Conservation (phyloP, 2,888 invertebrate genomes). For the Belgica antarctica region DNA sequence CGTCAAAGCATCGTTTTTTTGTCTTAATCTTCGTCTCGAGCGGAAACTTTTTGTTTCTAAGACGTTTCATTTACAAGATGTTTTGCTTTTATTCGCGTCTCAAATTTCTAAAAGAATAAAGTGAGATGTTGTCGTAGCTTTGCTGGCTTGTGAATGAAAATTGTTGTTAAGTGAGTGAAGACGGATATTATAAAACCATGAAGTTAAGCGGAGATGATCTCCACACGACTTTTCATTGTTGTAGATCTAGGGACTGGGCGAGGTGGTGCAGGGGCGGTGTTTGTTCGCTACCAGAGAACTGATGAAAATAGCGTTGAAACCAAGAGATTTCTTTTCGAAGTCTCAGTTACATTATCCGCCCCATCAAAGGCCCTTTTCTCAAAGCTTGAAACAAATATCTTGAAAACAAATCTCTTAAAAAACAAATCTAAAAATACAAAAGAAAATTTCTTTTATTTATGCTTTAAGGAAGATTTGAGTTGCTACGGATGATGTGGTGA, state of each 20-base stretch:
- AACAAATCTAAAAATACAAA: not conserved
- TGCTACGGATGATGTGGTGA: not conserved
- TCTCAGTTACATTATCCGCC: too few species aligned
- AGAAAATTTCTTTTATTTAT: constrained; percentile 3
- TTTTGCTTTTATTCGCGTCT: not conserved
- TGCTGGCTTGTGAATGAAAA: constrained; percentile 30
- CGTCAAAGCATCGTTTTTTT: not conserved
- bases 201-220: not conserved
- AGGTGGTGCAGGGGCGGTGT: too few species aligned
- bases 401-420: too few species aligned
- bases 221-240: not conserved
- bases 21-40: not conserved
- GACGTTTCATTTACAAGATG: too few species aligned
- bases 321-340: too few species aligned
- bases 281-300: too few species aligned
- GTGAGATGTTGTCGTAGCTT: not conserved
- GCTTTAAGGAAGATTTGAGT: constrained; percentile 11
- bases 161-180: constrained; percentile 12
- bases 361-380: too few species aligned
- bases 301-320: too few species aligned
- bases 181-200: too few species aligned
- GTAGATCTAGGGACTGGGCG: too few species aligned
- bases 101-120: not conserved
- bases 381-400: too few species aligned
- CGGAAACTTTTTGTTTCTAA: not conserved